Conservation (phyloP, 92 coral and sea anemone genomes). For the Porites lobata region DNA sequence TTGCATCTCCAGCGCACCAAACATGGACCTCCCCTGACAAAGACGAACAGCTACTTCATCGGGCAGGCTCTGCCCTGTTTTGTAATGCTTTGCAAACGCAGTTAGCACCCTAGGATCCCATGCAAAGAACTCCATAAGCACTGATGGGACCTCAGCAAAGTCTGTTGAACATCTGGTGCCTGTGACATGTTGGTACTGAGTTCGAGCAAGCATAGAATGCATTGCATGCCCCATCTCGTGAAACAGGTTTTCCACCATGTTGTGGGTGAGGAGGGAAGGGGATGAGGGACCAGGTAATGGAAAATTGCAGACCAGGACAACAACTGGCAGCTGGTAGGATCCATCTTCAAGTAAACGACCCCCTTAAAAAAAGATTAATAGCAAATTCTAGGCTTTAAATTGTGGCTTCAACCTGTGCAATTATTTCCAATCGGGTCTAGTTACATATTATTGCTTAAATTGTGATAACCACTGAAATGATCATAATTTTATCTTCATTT, state of each 20-base stretch:
- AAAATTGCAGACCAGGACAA: constrained; percentile 93
- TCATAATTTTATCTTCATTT: too few species aligned
- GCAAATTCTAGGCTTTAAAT: too few species aligned
- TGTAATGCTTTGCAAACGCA: constrained; percentile 85
- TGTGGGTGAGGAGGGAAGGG: constrained; percentile 85
- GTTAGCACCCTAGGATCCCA: constrained; percentile 91
- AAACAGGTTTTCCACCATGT: constrained; percentile 96
- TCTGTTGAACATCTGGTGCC: constrained; percentile 98
- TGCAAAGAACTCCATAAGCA: constrained; percentile 95
- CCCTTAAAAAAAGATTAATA: constrained; percentile 51
- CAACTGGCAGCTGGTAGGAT: constrained; percentile 95
- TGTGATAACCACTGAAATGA: too few species aligned
- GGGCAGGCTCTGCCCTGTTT: constrained; percentile 93
- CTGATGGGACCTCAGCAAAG: constrained; percentile 98
- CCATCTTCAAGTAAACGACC: constrained; percentile 89
- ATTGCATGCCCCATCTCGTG: constrained; percentile 99
- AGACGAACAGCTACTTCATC: constrained; percentile 81
- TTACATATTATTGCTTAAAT: too few species aligned
- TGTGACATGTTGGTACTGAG: constrained; percentile 95
- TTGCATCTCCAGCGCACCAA: constrained; percentile 98
- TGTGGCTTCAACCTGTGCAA: too few species aligned
- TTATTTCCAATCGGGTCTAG: too few species aligned
- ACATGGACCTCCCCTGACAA: constrained; percentile 88
- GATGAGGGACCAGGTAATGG: constrained; percentile 84
- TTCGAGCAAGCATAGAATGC: constrained; percentile 99